These are phyloP conservation scores for Megalops atlanticus DNA, from an alignment of 2,113 vertebrate genomes.

Conservation along the genomic window DNA sequence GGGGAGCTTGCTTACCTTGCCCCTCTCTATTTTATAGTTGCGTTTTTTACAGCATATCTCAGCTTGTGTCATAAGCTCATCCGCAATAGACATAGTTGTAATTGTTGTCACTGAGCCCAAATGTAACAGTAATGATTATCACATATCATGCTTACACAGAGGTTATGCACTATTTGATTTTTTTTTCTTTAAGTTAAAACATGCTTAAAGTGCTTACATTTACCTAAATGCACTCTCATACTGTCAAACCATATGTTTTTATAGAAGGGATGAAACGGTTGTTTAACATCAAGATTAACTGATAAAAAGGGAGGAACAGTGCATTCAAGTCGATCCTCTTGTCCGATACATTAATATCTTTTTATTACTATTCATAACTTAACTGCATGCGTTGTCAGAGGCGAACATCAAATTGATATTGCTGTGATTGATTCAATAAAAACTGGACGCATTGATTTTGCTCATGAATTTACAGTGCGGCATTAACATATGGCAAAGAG, in stretches of 20 bases:
- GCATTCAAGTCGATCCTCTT: not conserved
- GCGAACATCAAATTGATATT: slow-evolving; percentile 51
- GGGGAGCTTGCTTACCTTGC: not conserved
- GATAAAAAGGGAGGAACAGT: not conserved
- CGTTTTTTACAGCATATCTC: no score
- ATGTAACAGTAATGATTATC: not conserved
- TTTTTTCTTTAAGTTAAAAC: not conserved
- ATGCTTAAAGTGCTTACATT: not conserved
- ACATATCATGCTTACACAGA: not conserved
- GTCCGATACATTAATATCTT: not conserved
- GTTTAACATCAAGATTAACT: not conserved
- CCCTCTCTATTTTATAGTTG: not conserved
- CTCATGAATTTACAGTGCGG: slow-evolving; percentile 68
- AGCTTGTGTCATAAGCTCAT: no score
- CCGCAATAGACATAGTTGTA: no score
- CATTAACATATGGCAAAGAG: slow-evolving; percentile 69
- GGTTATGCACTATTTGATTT: not conserved
- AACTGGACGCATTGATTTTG: slow-evolving; percentile 71
- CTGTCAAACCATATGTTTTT: not conserved
- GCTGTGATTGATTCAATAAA: slow-evolving; percentile 69
- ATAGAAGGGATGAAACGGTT: not conserved
- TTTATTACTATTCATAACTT: not conserved
- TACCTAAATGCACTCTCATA: not conserved
- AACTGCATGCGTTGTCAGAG: not conserved
- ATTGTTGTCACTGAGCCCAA: not conserved